phyloP scores from a whole-genome alignment of 2,888 invertebrate species.

The Agrotis exclamationis region DNA sequence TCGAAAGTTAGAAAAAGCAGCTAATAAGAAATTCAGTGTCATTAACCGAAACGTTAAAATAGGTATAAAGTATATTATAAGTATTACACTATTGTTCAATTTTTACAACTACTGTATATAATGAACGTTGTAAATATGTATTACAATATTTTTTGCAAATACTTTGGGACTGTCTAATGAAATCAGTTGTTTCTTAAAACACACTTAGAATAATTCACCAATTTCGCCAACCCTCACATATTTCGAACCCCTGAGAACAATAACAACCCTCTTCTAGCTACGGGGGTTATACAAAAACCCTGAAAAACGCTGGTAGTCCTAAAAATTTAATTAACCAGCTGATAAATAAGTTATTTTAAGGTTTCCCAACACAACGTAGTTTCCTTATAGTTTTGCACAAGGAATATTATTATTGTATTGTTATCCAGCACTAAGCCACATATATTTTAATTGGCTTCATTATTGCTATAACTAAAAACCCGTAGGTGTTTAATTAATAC shows the following conservation, averaged over 20 bases:
- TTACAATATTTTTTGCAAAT: not conserved
- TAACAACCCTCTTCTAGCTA: slow-evolving; percentile 10
- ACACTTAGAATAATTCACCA: not conserved
- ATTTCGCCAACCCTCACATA: slow-evolving; percentile 6
- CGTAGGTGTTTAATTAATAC: slow-evolving; percentile 58
- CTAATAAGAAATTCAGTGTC: not conserved
- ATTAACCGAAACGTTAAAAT: too few species aligned
- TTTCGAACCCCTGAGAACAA: slow-evolving; percentile 25
- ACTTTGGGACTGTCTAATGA: not conserved
- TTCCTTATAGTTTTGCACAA: slow-evolving; percentile 34
- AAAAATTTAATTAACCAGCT: slow-evolving; percentile 18
- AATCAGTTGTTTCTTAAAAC: slow-evolving; percentile 13
- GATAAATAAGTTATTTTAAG: slow-evolving; percentile 17
- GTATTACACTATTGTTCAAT: not conserved
- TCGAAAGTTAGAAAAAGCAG: not conserved
- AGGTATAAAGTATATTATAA: too few species aligned
- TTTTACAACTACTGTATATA: too few species aligned
- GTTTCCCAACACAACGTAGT: slow-evolving; percentile 13
- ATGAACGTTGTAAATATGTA: too few species aligned
- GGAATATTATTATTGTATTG: slow-evolving; percentile 21
- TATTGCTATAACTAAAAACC: slow-evolving; percentile 51
- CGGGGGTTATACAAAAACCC: slow-evolving; percentile 10
- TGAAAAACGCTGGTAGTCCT: not conserved
- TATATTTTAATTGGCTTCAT: slow-evolving; percentile 60
- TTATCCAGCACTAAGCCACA: slow-evolving; percentile 39